Base-by-base conservation (phyloP, 2,888 invertebrate species). In the Malthinus seriepunctatus region DNA sequence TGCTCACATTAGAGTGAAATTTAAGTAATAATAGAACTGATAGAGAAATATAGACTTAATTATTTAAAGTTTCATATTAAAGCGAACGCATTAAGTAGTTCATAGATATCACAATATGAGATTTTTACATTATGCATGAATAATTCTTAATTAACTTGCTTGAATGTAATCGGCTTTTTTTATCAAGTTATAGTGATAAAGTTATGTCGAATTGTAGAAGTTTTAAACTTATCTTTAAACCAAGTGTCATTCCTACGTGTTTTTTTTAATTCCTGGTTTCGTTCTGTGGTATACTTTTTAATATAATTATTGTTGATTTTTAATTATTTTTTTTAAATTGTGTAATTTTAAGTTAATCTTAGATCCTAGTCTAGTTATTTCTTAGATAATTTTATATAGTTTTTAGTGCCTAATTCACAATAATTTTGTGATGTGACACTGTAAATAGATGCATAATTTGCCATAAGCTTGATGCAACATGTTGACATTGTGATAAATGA, bases 21-120 rank as follows among this genome's bases (percentile, higher is more conserved):
- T 54, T 56, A 42, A 42, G 10, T 42, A 51, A 60, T 14, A n/a
- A 55, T 56, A 60, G 55, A 56, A 60, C 60, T 60, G 55, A 60
- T 60, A 60, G 60, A 60, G 60, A 60, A 60, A 33, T 45, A 60
- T 60, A 56, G 60, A 60, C 60, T 60, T 60, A 47, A 44, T 35
- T 12, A 39, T 54, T 54, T 54, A 52, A 52, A 52, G 32, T 37
- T 52, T 48, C 47, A 54, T 39, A 48, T 37, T 34, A 23, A 49
- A 15, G 23, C 31, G 10, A 34, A 12, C 12, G 10, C 48, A 37
- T 35, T 35, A 51, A 12, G n/a, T 51, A 51, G 51, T 23, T 42
- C 23, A 35, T 31, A 45, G 32, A 42, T 15, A 31, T 37, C 46
- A 46, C 37, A 32, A n/a, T 37, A 52, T n/a, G 10, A 35, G 37